Percentiles rank a stretch among this genome's conserved stretches.
These are phyloP conservation scores for Campoletis sonorensis DNA, from an alignment of 1,140 invertebrate species.

Conservation along the genomic window DNA sequence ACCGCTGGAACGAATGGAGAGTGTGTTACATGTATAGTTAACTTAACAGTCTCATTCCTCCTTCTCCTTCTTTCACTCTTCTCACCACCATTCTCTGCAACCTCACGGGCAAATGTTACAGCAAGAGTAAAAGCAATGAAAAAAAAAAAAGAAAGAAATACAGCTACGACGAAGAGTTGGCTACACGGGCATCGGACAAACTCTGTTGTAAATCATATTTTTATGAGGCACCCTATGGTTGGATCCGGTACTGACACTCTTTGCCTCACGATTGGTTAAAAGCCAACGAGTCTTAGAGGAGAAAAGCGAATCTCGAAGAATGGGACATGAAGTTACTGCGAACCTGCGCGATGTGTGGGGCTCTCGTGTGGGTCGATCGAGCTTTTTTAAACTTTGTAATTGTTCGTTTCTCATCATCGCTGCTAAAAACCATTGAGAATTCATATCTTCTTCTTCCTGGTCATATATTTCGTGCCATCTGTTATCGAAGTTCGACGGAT, in stretches of 20 bases:
- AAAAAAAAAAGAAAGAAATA: slow-evolving; percentile 29
- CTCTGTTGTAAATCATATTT: slow-evolving; percentile 69
- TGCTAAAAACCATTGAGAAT: neutral
- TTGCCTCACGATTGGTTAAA: neutral
- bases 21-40: slow-evolving; percentile 1
- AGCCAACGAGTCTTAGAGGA: neutral
- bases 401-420: slow-evolving; percentile 46
- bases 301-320: slow-evolving; percentile 55
- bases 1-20: slow-evolving; percentile 31
- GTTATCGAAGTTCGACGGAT: too few relatives aligned
- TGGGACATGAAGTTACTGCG: slow-evolving; percentile 61
- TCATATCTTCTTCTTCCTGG: neutral
- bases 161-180: slow-evolving; percentile 39
- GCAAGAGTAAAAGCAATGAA: too few relatives aligned
- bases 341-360: slow-evolving; percentile 46
- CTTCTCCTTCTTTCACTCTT: neutral
- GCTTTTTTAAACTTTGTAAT: slow-evolving; percentile 67
- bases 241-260: slow-evolving; percentile 51
- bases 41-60: neutral
- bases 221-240: slow-evolving; percentile 68
- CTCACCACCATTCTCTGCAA: neutral
- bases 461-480: too few relatives aligned
- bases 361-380: slow-evolving; percentile 54
- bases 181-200: slow-evolving; percentile 44
- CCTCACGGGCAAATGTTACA: neutral